Conservation (phyloP, 2,797 vertebrate species). For the Lepus townsendii region DNA sequence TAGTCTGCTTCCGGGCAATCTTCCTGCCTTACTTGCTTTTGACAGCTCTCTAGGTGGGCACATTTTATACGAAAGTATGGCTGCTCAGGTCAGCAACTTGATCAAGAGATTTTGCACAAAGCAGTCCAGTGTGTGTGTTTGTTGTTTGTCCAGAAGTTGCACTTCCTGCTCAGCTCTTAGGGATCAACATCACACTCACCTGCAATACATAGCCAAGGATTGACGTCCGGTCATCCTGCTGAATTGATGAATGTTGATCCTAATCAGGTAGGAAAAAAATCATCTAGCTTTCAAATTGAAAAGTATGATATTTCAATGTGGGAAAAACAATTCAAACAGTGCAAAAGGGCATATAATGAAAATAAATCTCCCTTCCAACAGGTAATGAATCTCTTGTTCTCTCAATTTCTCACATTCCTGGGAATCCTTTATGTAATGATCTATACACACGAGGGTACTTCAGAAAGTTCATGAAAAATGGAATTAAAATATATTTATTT, state of each 20-base stretch:
- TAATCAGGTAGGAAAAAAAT: background rate
- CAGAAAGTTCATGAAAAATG: too few species aligned
- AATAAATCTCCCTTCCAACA: background rate
- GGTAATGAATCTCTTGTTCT: background rate
- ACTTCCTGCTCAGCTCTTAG: background rate
- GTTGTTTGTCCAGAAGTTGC: background rate
- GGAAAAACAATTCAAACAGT: background rate
- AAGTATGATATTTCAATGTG: background rate
- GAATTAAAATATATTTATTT: too few species aligned
- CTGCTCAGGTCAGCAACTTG: background rate
- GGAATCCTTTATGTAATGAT: background rate
- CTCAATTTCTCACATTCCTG: background rate
- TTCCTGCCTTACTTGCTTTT: background rate
- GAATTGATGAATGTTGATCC: background rate
- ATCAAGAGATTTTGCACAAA: slow-evolving; percentile 25
- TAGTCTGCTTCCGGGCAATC: background rate
- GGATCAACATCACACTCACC: background rate
- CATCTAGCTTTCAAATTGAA: background rate
- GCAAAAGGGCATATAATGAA: background rate
- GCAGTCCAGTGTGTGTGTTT: background rate
- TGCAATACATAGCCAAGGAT: background rate
- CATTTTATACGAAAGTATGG: background rate
- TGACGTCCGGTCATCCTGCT: too few species aligned
- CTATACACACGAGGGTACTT: too few species aligned
- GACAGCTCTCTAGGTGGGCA: background rate